These are phyloP conservation scores for Sphaerodactylus townsendi DNA, from an alignment of 2,113 vertebrate species.

Conservation along the genomic window DNA sequence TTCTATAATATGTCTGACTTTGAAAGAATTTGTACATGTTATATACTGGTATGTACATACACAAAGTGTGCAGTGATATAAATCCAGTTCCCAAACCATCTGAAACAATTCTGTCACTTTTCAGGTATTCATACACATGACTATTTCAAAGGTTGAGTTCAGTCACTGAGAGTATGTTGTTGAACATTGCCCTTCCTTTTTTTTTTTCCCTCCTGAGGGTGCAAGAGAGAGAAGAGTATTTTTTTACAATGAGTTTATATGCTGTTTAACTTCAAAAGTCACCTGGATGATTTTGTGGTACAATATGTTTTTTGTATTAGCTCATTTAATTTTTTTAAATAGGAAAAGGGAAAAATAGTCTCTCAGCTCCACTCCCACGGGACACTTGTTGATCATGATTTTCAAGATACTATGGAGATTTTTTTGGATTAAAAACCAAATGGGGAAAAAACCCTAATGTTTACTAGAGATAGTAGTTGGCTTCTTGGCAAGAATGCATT, in stretches of 20 bases:
- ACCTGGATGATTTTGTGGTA: background rate
- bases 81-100: too few relatives aligned
- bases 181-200: background rate
- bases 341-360: background rate
- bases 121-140: background rate
- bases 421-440: conserved; percentile 31
- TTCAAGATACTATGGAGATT: conserved; percentile 22
- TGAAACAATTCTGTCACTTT: background rate
- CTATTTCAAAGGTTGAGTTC: background rate
- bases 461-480: conserved; percentile 38
- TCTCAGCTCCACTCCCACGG: background rate
- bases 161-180: background rate
- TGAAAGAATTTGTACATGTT: background rate
- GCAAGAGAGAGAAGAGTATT: background rate
- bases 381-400: conserved; percentile 23
- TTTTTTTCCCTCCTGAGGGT: background rate
- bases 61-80: too few relatives aligned
- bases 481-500: conserved; percentile 26
- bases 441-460: conserved; percentile 17
- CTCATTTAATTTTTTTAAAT: conserved; percentile 19
- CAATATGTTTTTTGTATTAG: conserved; percentile 4
- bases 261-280: background rate
- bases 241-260: background rate
- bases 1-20: background rate
- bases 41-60: background rate